Conservation (phyloP, 2,888 invertebrate genomes). For the Andrena minutula region DNA sequence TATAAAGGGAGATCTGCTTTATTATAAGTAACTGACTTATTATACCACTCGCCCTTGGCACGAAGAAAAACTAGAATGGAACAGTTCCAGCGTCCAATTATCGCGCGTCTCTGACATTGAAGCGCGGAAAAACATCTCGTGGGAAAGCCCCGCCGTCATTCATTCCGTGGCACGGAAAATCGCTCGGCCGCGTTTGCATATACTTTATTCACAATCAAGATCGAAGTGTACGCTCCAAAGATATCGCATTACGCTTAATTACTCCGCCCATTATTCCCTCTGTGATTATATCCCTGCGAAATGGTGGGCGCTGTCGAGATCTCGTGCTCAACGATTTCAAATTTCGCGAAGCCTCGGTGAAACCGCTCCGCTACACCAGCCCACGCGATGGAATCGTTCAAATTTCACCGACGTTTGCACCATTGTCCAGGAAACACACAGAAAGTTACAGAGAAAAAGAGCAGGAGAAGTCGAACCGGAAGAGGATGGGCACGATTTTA, state of each 20-base stretch:
- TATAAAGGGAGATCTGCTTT: not conserved
- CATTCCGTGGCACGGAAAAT: conserved; percentile 8
- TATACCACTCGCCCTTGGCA: not conserved
- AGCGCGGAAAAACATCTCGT: conserved; percentile 26
- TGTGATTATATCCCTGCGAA: conserved; percentile 7
- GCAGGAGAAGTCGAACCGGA: conserved; percentile 67
- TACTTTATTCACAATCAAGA: conserved; percentile 7
- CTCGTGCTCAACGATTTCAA: not conserved
- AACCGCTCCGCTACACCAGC: not conserved
- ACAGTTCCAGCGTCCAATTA: conserved; percentile 9
- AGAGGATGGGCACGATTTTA: conserved; percentile 78
- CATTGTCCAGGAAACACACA: conserved; percentile 13
- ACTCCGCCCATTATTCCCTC: not conserved
- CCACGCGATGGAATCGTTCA: not conserved
- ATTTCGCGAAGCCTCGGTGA: not conserved
- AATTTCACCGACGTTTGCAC: conserved; percentile 20
- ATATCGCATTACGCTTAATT: conserved; percentile 15
- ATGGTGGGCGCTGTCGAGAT: not conserved
- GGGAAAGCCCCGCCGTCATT: conserved; percentile 16
- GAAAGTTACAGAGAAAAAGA: conserved; percentile 25
- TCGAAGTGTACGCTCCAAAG: not conserved
- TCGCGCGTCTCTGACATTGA: conserved; percentile 23
- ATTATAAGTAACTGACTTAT: conserved; percentile 6
- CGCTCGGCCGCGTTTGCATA: not conserved
- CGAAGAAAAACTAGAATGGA: conserved; percentile 17